phyloP scores from a whole-genome alignment of 2,113 vertebrate species.

The Hystrix cristata region DNA sequence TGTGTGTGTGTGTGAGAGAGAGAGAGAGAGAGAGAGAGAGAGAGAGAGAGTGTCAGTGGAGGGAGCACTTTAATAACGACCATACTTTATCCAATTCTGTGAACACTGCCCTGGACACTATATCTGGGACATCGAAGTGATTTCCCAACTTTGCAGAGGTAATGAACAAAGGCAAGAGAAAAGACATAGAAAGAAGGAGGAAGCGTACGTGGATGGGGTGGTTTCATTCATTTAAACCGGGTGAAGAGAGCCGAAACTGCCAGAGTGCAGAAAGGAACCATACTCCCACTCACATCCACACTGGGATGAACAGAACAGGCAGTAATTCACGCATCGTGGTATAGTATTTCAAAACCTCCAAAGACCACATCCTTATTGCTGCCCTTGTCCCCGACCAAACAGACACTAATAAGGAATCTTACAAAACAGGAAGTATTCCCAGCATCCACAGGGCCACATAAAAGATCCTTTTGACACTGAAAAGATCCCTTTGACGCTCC shows the following conservation, averaged over 20 bases:
- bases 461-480: not conserved
- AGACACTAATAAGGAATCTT: not conserved
- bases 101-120: not conserved
- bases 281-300: not conserved
- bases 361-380: not conserved
- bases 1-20: not conserved
- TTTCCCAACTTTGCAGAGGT: not conserved
- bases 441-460: not conserved
- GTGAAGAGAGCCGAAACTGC: not conserved
- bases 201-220: rapidly evolving
- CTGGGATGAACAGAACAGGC: rapidly evolving
- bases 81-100: not conserved
- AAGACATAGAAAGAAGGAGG: not conserved
- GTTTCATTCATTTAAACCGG: not conserved
- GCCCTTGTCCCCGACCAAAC: not conserved
- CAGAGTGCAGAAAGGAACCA: not conserved
- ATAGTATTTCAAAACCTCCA: not conserved
- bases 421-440: not conserved
- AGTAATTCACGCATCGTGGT: not conserved
- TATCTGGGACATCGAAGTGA: not conserved
- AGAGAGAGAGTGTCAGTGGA: rapidly evolving
- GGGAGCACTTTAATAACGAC: not conserved
- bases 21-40: too few species aligned
- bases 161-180: not conserved
- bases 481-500: not conserved